Evolutionary conservation across 2,113 vertebrate genomes (phyloP).

Genomic region (Mustela lutreola): DNA sequence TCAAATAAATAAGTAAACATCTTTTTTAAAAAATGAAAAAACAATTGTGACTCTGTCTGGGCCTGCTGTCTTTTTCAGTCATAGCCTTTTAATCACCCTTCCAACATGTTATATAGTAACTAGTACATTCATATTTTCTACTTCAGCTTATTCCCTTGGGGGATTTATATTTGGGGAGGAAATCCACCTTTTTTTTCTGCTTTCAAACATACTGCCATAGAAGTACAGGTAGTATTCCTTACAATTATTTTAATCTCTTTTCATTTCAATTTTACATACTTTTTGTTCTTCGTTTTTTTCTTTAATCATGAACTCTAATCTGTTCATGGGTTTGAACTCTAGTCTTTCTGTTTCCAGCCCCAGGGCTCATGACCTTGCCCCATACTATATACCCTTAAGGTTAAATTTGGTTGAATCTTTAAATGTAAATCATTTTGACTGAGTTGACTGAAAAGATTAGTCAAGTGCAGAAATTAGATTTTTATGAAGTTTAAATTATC

Average conservation of each 20-base stretch:
- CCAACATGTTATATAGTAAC: background rate
- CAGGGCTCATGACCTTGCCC: background rate
- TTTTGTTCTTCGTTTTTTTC: background rate
- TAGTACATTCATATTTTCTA: background rate
- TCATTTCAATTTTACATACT: background rate
- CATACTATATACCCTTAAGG: background rate
- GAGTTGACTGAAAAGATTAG: constrained; percentile 23
- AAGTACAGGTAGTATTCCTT: background rate
- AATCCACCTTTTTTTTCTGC: background rate
- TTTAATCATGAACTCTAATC: background rate
- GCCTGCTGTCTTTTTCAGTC: background rate
- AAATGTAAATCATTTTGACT: constrained; percentile 46
- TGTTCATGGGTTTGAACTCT: background rate
- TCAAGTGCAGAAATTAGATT: constrained; percentile 5
- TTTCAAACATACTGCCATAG: background rate
- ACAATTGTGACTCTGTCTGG: background rate
- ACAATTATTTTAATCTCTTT: background rate
- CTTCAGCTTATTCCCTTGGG: background rate
- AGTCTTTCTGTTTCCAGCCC: background rate
- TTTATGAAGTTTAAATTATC: constrained; percentile 55
- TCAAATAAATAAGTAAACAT: too few relatives aligned
- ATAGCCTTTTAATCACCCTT: background rate
- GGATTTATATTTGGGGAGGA: background rate
- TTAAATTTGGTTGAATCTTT: constrained; percentile 22
- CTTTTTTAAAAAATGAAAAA: background rate